Conservation (phyloP, 2,888 invertebrate species). For the Apocheima hispidaria region DNA sequence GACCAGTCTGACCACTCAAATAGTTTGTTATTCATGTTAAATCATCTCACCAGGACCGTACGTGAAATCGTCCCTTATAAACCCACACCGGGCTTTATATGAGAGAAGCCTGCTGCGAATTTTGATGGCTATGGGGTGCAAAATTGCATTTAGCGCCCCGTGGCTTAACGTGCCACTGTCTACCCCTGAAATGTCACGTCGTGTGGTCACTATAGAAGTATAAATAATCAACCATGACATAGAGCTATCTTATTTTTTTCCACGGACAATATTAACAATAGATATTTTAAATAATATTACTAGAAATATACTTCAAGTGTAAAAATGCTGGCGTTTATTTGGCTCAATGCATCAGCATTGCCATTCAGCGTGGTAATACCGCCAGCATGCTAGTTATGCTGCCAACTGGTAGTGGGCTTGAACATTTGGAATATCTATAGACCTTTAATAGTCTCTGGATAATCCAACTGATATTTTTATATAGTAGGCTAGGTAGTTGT, state of each 20-base stretch:
- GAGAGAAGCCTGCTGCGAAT: conserved; percentile 73
- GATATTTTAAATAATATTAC: neutral
- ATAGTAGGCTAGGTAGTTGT: too few species aligned
- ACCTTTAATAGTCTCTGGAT: too few species aligned
- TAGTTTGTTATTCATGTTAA: neutral
- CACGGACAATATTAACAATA: too few species aligned
- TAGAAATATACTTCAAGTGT: too few species aligned
- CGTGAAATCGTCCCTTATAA: conserved; percentile 52
- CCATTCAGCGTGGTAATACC: too few species aligned
- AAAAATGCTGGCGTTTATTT: too few species aligned
- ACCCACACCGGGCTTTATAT: conserved; percentile 54
- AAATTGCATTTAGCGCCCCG: conserved; percentile 71
- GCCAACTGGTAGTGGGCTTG: too few species aligned
- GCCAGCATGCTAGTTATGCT: too few species aligned
- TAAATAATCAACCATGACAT: neutral
- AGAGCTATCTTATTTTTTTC: neutral
- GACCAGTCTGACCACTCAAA: neutral
- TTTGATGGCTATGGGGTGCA: conserved; percentile 72
- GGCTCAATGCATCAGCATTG: too few species aligned
- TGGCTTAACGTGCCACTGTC: conserved; percentile 44
- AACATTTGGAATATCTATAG: too few species aligned
- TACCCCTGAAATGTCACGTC: conserved; percentile 34
- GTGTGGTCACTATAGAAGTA: conserved; percentile 13
- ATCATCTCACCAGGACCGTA: neutral
- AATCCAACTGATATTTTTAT: too few species aligned